Evolutionary conservation across 2,888 invertebrate species (phyloP), one percentile per base, ranked within the genome.

Genomic region (Ectropis crepuscularia): DNA sequence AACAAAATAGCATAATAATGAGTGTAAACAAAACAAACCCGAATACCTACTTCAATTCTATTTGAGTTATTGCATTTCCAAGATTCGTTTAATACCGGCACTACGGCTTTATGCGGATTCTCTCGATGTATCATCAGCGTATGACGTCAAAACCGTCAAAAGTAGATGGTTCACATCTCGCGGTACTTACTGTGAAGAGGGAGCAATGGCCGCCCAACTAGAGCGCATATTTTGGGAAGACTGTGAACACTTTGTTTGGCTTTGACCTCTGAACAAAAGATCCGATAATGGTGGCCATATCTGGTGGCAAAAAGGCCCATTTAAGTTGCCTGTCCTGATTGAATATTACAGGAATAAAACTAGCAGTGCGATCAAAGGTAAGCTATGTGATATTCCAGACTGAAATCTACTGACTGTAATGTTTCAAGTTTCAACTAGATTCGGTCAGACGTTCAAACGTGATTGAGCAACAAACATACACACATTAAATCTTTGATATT

Each of bases 121-220:
- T 38, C 11, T 38, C 46, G 46, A 55, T 55, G 54, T 46, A 55
- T 55, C 38, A 46, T 46, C 54, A 9, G 6, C 5, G 38, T 47
- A 41, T 42, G 55, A 55, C 55, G 55, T 55, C 55, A 55, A 7
- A 12, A 54, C n/a, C 11, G 54, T 46, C 45, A 38, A 54, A 55
- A 47, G 46, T 55, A 36, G 55, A 55, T 41, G 39, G 6, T 55
- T 39, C 39, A 47, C 55, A 48, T 37, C 42, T 45, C 12, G 45
- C 12, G 50, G 41, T 28, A 28, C 51, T 51, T 42, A 41, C 16
- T 28, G 37, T n/a, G 7, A 39, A 12, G 39, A 50, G 41, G n/a
- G 41, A 51, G 41, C 42, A 51, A 51, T 51, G 51, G 11, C 38
- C 50, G 38, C n/a, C 50, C 2, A 39, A 50, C 4, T 6, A n/a